Base-by-base conservation (phyloP, 2,888 invertebrate genomes). In the Catocala fraxini region DNA sequence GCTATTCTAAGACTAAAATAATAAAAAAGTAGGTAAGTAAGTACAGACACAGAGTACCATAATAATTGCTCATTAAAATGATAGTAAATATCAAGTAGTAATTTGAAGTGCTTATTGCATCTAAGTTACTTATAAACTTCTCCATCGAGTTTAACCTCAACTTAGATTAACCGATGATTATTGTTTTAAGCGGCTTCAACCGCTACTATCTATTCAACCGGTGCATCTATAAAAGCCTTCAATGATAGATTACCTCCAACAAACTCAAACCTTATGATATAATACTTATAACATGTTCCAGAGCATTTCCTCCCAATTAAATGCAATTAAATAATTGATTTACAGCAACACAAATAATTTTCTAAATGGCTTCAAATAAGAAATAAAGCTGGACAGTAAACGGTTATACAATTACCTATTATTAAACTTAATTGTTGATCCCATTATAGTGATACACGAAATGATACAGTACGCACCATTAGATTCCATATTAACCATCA, bases 371-470 rank as follows among this genome's bases (percentile, higher is more conserved):
- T 71, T 60, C 61, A 68, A 75, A 78, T 78, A 75, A 73, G 71
- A 73, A 79, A 75, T 71, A 79, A 71, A 71, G 71, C 60, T 71
- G 57, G 68, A 55, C 34, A 61, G 60, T 71, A 72, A 77, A 80
- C 78, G 78, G 77, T 81, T 81, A 74, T 72, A 66, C 68, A 68
- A 88, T 90, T 87, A 87, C 80, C 77, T 82, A 81, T 86, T 85
- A 90, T 91, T 91, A 90, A 61, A 83, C 65, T 87, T 91, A 90
- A 91, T 91, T 88, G 85, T 76, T 82, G 71, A 63, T 75, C 74
- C 83, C 74, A 89, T 89, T 86, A 86, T 74, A 77, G 79, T 87
- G 85, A 86, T 88, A 86, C 81, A 83, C 80, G 77, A 88, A 89
- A 90, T 87, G 84, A 86, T 81, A 83, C 81, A 79, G 75, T 83